Conservation (phyloP, 2,888 invertebrate species). For the Leptura quadrifasciata region DNA sequence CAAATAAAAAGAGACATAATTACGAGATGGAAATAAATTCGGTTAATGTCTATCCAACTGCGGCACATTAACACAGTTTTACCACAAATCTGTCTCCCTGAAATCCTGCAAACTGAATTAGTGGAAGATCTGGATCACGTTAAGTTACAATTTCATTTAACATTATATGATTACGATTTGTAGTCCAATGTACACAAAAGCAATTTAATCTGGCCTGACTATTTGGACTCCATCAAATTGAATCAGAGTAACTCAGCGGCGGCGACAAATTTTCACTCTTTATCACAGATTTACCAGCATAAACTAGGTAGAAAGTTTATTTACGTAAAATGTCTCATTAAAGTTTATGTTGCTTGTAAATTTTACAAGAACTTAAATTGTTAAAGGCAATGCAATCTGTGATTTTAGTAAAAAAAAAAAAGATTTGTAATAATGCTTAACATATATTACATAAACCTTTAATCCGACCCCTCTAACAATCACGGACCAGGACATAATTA, state of each 20-base stretch:
- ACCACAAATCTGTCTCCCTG: slow-evolving; percentile 45
- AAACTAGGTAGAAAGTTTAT: too few species aligned
- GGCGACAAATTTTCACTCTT: not conserved
- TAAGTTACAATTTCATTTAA: slow-evolving; percentile 44
- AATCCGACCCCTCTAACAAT: too few species aligned
- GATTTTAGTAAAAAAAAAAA: too few species aligned
- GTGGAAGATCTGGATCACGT: slow-evolving; percentile 42
- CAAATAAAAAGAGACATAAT: slow-evolving; percentile 43
- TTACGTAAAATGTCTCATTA: too few species aligned
- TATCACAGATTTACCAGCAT: not conserved
- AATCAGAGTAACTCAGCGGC: slow-evolving; percentile 24
- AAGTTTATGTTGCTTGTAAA: too few species aligned
- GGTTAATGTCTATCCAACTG: slow-evolving; percentile 48
- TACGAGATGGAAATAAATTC: slow-evolving; percentile 45
- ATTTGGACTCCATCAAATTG: slow-evolving; percentile 37
- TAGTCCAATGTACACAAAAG: slow-evolving; percentile 41
- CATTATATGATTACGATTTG: slow-evolving; percentile 46
- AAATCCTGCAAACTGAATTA: slow-evolving; percentile 43
- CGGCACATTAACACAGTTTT: slow-evolving; percentile 53
- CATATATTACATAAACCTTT: too few species aligned
- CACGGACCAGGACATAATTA: too few species aligned
- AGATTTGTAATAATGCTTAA: too few species aligned
- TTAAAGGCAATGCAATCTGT: too few species aligned
- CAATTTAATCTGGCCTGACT: slow-evolving; percentile 43
- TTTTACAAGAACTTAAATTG: too few species aligned